Evolutionary conservation across 2,888 invertebrate genomes (phyloP).

Genomic region (Erebia ligea): DNA sequence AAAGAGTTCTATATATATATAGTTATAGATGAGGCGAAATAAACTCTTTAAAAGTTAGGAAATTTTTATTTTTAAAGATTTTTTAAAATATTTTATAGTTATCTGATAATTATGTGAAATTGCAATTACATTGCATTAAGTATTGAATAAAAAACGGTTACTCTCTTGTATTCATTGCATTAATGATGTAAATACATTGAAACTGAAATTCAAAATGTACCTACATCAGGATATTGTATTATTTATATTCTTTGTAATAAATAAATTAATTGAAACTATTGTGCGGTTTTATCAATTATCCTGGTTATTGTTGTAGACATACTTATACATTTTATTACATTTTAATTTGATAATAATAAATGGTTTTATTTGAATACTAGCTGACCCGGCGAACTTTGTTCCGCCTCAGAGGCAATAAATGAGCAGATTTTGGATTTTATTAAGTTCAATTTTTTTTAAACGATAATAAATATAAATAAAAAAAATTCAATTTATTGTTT

Average conservation of each 20-base stretch:
- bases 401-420: too few relatives aligned
- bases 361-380: conserved; percentile 20
- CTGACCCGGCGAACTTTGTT: too few relatives aligned
- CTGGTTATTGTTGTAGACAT: conserved; percentile 41
- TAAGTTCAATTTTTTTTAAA: too few relatives aligned
- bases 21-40: conserved; percentile 44
- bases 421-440: too few relatives aligned
- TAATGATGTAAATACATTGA: conserved; percentile 40
- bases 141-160: conserved; percentile 37
- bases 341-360: conserved; percentile 25
- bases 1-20: conserved; percentile 42
- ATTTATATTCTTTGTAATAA: conserved; percentile 53
- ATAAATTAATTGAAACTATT: conserved; percentile 43
- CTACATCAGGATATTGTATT: conserved; percentile 51
- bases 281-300: conserved; percentile 38
- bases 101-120: conserved; percentile 36
- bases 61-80: conserved; percentile 49
- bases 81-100: conserved; percentile 40
- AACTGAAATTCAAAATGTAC: conserved; percentile 45
- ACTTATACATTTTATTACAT: conserved; percentile 26
- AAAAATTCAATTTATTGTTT: too few relatives aligned
- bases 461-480: too few relatives aligned
- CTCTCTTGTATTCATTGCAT: conserved; percentile 27
- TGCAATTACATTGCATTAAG: conserved; percentile 10
- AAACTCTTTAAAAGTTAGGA: conserved; percentile 59